Conservation (phyloP, 2,797 vertebrate species). For the Crocidura indochinensis region DNA sequence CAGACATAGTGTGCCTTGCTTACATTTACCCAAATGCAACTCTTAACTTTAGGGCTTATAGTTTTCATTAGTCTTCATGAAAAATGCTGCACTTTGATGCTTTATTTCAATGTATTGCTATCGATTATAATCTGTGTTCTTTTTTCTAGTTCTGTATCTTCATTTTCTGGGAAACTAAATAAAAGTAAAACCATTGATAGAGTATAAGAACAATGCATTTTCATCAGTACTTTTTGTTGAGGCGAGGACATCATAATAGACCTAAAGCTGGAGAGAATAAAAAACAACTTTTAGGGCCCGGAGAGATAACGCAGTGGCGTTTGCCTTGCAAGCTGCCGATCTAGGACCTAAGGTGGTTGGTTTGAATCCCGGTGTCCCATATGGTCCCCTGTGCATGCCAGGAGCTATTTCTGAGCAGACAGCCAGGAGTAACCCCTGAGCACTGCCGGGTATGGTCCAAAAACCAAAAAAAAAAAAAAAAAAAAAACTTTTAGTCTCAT, state of each 20-base stretch:
- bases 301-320: too few species aligned
- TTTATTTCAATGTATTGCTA: conserved; percentile 62
- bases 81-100: conserved; percentile 10
- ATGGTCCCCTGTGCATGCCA: too few species aligned
- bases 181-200: conserved; percentile 37
- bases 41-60: conserved; percentile 31
- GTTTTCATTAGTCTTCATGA: conserved; percentile 53
- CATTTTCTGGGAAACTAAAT: conserved; percentile 52
- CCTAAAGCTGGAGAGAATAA: neutral
- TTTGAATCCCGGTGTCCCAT: too few species aligned
- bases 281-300: too few species aligned
- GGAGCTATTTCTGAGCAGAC: too few species aligned
- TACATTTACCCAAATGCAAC: conserved; percentile 30
- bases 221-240: conserved; percentile 24
- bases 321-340: too few species aligned
- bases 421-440: too few species aligned
- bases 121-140: conserved; percentile 42
- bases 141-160: conserved; percentile 54
- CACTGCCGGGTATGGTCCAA: too few species aligned
- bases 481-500: conserved; percentile 20
- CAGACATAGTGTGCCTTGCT: conserved; percentile 14
- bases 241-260: neutral
- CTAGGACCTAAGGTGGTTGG: too few species aligned
- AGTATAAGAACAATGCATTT: neutral
- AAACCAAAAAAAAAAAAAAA: too few species aligned